These are phyloP conservation scores for Loripinus fragilis DNA, from an alignment of 2,888 invertebrate species.

Conservation along the genomic window DNA sequence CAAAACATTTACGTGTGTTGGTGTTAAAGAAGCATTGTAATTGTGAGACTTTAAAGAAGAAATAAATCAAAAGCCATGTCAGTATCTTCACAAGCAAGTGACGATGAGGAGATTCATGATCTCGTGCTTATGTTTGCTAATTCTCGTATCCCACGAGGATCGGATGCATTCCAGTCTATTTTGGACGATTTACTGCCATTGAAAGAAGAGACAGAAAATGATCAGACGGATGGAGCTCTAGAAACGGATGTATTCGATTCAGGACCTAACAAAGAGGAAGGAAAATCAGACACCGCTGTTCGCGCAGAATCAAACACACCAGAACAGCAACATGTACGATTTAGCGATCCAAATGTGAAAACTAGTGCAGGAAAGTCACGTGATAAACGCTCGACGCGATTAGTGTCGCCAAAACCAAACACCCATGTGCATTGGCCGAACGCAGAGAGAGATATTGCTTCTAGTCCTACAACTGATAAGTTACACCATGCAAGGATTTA, in stretches of 20 bases:
- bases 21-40: too few species aligned
- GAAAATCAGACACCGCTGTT: neutral
- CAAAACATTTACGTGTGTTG: too few species aligned
- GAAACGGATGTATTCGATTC: slow-evolving; percentile 1
- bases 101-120: slow-evolving; percentile 51
- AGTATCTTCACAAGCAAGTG: neutral
- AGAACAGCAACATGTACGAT: neutral
- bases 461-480: slow-evolving; percentile 29
- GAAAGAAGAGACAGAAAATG: slow-evolving; percentile 2
- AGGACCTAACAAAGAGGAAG: neutral
- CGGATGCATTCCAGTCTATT: slow-evolving; percentile 53
- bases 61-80: neutral
- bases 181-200: slow-evolving; percentile 38
- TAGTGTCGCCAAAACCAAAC: slow-evolving; percentile 39
- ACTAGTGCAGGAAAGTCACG: neutral
- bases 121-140: slow-evolving; percentile 54
- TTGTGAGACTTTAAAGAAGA: too few species aligned
- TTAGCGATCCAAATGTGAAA: neutral
- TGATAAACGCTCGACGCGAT: slow-evolving; percentile 11
- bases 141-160: slow-evolving; percentile 53
- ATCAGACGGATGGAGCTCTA: neutral
- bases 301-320: neutral
- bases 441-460: slow-evolving; percentile 29
- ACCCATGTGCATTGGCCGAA: slow-evolving; percentile 56
- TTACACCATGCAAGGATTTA: slow-evolving; percentile 49